Base-by-base conservation (phyloP, 2,797 vertebrate species). In the Leptoclinus maculatus region DNA sequence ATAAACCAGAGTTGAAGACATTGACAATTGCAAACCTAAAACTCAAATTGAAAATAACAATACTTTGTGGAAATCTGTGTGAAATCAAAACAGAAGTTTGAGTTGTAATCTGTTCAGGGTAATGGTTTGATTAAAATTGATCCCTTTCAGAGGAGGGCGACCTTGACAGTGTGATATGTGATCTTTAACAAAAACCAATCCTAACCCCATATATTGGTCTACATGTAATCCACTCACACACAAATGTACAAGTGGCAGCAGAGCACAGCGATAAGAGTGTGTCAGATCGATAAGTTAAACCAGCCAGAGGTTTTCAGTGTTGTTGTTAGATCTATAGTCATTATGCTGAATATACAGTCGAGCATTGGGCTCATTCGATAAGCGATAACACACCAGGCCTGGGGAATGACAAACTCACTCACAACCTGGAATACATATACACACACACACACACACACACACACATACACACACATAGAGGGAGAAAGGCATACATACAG, bases 251-350 rank as follows among this genome's bases (percentile, higher is more conserved):
- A 36, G 58, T 38, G 6, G 41, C 12, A 60, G 70, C 43, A 76
- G n/a, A n/a, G 53, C 56, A 66, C 49, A 78, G 56, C 25, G 29
- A 68, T 70, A 75, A 69, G 47, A 72, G 72, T 75, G 65, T 69
- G 60, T 80, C 68, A 56, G 80, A 84, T 92, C 81, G 4, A 88
- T 84, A 68, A 19, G 38, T 47, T 66, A 76, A 82, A 80, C 62
- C 75, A 84, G 74, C 74, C 69, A 65, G 67, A 70, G 73, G 66
- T 89, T 84, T 84, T 71, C 79, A 74, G 72, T 78, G 81, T 36
- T 86, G 74, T 59, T 82, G 53, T 79, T 83, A 51, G 78, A 87
- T 89, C 86, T 73, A 76, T 78, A 88, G 80, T 82, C 74, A 90
- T 93, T 85, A 87, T 41, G 25, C 59, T 77, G 77, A 85, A 79